Evolutionary conservation across 2,797 vertebrate genomes (phyloP), one percentile per base, ranked within the genome.

Genomic region (Lates japonicus): DNA sequence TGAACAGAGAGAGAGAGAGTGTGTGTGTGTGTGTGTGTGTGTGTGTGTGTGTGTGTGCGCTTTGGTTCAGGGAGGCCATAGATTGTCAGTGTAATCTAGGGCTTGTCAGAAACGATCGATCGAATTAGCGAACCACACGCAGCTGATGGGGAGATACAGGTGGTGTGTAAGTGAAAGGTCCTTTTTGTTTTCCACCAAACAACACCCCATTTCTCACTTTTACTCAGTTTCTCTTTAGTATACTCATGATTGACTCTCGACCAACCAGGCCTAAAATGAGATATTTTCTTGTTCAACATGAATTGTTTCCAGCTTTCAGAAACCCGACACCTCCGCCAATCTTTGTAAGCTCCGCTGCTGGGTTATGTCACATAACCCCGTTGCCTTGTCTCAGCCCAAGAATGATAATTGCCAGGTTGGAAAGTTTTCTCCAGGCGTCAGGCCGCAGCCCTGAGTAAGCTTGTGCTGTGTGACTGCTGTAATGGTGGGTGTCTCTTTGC

Each of bases 401-500:
- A 95, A 95, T 95, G 94, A 94, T 95, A 95, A 96, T 95, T 95
- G 82, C 91, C 77, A 91, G 91, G 89, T 90, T 93, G 92, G 93
- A 94, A 95, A 94, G 87, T 92, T 94, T 94, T 94, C 89, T 81
- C 90, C n/a, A n/a, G n/a, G n/a, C 74, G 67, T 90, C 88, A 87
- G 92, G 92, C 94, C 94, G 80, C 95, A 90, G 93, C 94, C 94
- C 91, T 94, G 93, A 90, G 93, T 95, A 95, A 95, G 96, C 94
- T 94, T 94, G 94, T 92, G n/a, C 90, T 93, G 85, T 91, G 90
- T 92, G 93, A 92, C 93, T 94, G 90, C 90, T 89, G 92, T 94
- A 94, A 95, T 94, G 91, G 93, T 94, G 92, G 94, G 90, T 84
- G 92, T 89, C 83, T 92, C 70, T n/a, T 82, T 89, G 90, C 89